Evolutionary conservation across 2,888 invertebrate species (phyloP).

Genomic region (Nemurella pictetii): DNA sequence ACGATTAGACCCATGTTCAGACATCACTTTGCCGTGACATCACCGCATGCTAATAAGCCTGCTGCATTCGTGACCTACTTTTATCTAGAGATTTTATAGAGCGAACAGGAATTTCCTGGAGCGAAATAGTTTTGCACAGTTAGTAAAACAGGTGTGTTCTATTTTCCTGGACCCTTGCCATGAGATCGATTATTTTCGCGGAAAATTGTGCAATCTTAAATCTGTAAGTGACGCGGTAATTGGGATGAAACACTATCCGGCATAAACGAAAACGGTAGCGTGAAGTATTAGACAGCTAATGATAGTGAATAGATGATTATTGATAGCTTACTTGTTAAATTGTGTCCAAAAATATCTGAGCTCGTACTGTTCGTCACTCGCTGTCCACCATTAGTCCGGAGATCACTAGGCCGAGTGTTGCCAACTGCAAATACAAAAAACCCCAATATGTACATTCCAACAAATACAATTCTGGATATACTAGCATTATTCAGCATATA

Average conservation of each 20-base stretch:
- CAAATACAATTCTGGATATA: too few species aligned
- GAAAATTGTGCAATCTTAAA: not conserved
- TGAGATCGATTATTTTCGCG: not conserved
- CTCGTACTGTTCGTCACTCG: not conserved
- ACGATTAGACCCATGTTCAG: not conserved
- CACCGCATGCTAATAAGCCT: not conserved
- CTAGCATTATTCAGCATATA: too few species aligned
- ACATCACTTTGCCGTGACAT: not conserved
- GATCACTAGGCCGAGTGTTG: not conserved
- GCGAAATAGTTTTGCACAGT: not conserved
- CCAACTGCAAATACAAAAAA: too few species aligned
- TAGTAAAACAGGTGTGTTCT: slow-evolving; percentile 30
- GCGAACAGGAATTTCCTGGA: not conserved
- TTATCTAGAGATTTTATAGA: not conserved
- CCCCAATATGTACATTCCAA: too few species aligned
- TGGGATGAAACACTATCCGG: not conserved
- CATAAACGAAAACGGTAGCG: not conserved
- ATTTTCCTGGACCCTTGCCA: not conserved
- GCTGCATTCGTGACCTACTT: not conserved
- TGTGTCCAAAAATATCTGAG: slow-evolving; percentile 15
- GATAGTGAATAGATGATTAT: not conserved
- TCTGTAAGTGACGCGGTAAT: not conserved
- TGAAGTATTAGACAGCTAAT: not conserved
- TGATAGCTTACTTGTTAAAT: slow-evolving; percentile 6
- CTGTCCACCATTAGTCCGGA: not conserved